Percentiles rank a stretch among this genome's conserved stretches.
Conservation (phyloP, 2,888 invertebrate genomes). For the Dryobotodes eremita region DNA sequence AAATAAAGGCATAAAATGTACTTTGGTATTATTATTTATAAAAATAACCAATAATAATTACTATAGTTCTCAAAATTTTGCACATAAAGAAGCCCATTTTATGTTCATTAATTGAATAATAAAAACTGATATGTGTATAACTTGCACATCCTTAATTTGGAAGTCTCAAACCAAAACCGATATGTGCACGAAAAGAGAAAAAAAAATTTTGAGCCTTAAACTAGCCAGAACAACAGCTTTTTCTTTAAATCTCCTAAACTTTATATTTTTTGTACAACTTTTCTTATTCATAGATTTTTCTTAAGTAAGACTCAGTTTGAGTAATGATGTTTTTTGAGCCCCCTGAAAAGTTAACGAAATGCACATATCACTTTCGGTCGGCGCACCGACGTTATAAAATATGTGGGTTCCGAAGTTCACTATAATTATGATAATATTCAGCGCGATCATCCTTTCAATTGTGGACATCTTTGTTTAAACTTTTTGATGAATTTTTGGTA, state of each 20-base stretch:
- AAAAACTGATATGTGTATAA: conserved; percentile 3
- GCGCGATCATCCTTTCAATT: no score
- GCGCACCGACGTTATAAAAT: no score
- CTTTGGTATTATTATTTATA: conserved; percentile 3
- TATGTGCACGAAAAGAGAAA: conserved; percentile 3
- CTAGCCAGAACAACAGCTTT: conserved; percentile 3
- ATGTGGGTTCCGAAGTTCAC: no score
- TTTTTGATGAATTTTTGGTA: no score
- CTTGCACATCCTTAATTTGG: conserved; percentile 3
- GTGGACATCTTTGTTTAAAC: no score
- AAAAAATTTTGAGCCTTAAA: conserved; percentile 1
- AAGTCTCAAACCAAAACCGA: conserved; percentile 3
- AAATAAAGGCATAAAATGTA: conserved; percentile 2
- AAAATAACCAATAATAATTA: conserved; percentile 3
- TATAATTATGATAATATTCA: no score
- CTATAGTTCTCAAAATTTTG: conserved; percentile 3
- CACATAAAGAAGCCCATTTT: conserved; percentile 3
- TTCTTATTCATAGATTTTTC: conserved; percentile 3
- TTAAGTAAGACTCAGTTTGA: conserved; percentile 3
- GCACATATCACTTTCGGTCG: neutral
- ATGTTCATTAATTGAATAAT: conserved; percentile 3
- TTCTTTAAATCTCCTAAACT: conserved; percentile 3
- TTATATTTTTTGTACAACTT: conserved; percentile 3
- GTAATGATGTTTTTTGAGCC: conserved; percentile 3
- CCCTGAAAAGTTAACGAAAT: conserved; percentile 1